Evolutionary conservation across 2,888 invertebrate genomes (phyloP), one percentile per base, ranked within the genome.

Genomic region (Ochropleura plecta): DNA sequence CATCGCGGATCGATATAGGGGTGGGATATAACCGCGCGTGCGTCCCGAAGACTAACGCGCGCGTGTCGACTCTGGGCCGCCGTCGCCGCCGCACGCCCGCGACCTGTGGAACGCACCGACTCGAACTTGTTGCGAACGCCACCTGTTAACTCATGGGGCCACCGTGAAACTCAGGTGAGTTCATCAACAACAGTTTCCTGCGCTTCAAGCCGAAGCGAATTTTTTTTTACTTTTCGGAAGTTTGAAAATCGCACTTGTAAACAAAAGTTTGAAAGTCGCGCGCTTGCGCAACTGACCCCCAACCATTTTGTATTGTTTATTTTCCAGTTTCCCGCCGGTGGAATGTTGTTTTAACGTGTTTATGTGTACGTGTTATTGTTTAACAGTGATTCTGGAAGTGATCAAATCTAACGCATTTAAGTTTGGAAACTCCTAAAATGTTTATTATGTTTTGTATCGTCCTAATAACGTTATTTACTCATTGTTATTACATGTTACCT

Each of bases 91-190:
- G 93, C 93, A 93, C 93, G 94, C 91, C 86, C 90, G 90, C 91
- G 91, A 92, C 92, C 91, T 90, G 91, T 90, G 87, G 90, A 88
- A 88, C 89, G 86, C 88, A 83, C 88, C 80, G 46, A 89, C 91
- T 88, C 88, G 93, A 81, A 95, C 95, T 95, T 95, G 95, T 96
- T 96, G 96, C 94, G 87, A 93, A 90, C 91, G 89, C 93, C 95
- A 95, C 95, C 95, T 95, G 94, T 94, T 94, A 94, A 93, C 95
- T 90, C 91, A 95, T 95, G 95, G 94, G 92, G 91, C 90, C 90
- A 87, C 91, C 93, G 91, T 94, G 92, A 94, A 92, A 88, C 86
- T 88, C 93, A 95, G 95, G 95, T 95, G 88, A 94, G 94, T 90
- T 86, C 69, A 51, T 53, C 51, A 62, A 74, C 57, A 71, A 72